phyloP scores from a whole-genome alignment of 2,113 vertebrate genomes.

The Pholis gunnellus region DNA sequence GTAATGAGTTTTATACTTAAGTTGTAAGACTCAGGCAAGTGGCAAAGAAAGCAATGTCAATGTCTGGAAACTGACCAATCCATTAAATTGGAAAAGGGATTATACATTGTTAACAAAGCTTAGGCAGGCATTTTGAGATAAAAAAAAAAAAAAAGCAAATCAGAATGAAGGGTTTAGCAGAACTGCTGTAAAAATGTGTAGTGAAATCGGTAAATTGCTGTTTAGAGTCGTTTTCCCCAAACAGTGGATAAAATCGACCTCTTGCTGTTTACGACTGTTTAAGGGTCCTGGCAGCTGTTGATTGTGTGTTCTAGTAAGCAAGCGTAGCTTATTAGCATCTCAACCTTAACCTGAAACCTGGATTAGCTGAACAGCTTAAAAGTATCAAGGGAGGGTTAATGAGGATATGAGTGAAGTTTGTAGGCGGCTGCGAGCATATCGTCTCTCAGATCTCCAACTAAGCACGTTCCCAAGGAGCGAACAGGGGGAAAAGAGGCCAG shows the following conservation, averaged over 20 bases:
- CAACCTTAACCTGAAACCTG: slow-evolving; percentile 74
- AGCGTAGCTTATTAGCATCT: slow-evolving; percentile 70
- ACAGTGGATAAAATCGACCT: slow-evolving; percentile 39
- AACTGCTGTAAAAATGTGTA: slow-evolving; percentile 37
- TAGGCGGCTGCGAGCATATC: slow-evolving; percentile 65
- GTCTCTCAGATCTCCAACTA: slow-evolving; percentile 75
- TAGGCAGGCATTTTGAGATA: slow-evolving; percentile 40
- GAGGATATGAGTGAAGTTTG: slow-evolving; percentile 71
- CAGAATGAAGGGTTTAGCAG: slow-evolving; percentile 43
- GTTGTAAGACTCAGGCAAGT: slow-evolving; percentile 49
- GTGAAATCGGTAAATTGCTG: slow-evolving; percentile 41
- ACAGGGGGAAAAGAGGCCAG: slow-evolving; percentile 62
- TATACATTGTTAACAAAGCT: slow-evolving; percentile 63
- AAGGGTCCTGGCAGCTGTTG: slow-evolving; percentile 43
- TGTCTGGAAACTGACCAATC: slow-evolving; percentile 62
- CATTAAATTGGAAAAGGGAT: slow-evolving; percentile 71
- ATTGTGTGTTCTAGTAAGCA: slow-evolving; percentile 51
- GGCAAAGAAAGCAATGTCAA: slow-evolving; percentile 57
- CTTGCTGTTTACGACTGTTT: slow-evolving; percentile 53
- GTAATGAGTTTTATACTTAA: slow-evolving; percentile 54
- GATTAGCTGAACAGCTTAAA: slow-evolving; percentile 69
- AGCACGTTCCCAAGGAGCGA: slow-evolving; percentile 65
- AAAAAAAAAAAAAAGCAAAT: slow-evolving; percentile 28
- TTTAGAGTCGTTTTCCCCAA: slow-evolving; percentile 22
- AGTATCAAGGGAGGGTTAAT: slow-evolving; percentile 78